Percentiles rank a stretch among this genome's conserved stretches.
phyloP scores from a whole-genome alignment of 2,113 vertebrate species.

The Myotis lucifugus region DNA sequence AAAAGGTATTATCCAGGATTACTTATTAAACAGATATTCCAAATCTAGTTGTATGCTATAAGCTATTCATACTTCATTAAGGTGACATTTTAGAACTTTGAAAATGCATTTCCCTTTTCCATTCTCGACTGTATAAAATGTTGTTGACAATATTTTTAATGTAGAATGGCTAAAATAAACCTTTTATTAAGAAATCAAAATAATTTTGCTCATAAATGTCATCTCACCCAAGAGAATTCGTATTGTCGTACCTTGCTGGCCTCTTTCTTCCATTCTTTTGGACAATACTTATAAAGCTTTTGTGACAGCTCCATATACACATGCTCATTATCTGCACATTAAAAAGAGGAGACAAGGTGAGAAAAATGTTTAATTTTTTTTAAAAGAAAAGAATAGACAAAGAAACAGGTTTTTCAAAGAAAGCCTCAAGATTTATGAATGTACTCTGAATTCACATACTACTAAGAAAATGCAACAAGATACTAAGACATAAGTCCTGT shows the following conservation, averaged over 20 bases:
- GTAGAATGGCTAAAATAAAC: not conserved
- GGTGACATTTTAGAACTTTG: constrained; percentile 16
- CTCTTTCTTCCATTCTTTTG: constrained; percentile 99
- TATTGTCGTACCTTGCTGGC: constrained; percentile 95
- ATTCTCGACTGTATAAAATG: not conserved
- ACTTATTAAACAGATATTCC: constrained; percentile 4
- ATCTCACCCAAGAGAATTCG: constrained; percentile 85
- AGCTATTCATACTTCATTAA: constrained; percentile 33
- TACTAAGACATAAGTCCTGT: not conserved
- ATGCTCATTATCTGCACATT: constrained; percentile 94
- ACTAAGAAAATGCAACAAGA: constrained; percentile 22
- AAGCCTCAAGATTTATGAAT: constrained; percentile 7
- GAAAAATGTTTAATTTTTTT: constrained; percentile 8
- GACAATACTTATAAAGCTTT: constrained; percentile 99
- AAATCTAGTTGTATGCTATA: not conserved
- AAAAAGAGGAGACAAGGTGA: constrained; percentile 31
- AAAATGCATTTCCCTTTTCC: constrained; percentile 18
- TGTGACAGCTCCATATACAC: constrained; percentile 98
- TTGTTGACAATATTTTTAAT: not conserved
- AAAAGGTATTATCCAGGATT: not conserved
- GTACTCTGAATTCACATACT: not conserved
- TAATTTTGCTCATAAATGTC: constrained; percentile 82
- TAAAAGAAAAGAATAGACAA: not conserved
- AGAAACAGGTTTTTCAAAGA: not conserved
- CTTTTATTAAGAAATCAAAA: constrained; percentile 58